Evolutionary conservation across 2,113 vertebrate genomes (phyloP).

Genomic region (Athene noctua): DNA sequence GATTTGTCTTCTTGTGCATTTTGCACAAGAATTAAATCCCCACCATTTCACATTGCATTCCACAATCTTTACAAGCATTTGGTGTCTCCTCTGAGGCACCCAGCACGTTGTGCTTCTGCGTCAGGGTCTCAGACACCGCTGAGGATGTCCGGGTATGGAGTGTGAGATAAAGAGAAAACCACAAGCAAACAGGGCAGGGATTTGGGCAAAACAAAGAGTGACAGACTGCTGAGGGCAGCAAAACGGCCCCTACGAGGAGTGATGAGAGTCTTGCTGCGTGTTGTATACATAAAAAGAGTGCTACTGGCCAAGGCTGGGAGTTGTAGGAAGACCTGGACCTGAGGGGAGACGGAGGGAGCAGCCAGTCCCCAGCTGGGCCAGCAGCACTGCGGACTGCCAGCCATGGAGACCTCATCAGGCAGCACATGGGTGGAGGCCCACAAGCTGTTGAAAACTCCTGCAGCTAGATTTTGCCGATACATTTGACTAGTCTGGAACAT

Average conservation of each 20-base stretch:
- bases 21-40: background rate
- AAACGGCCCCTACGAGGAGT: background rate
- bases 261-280: background rate
- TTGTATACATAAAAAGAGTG: background rate
- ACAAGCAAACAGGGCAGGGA: background rate
- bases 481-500: background rate
- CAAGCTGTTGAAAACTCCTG: background rate
- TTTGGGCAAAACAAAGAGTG: background rate
- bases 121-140: fast-evolving
- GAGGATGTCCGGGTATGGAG: fast-evolving
- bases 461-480: conserved; percentile 32
- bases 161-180: background rate
- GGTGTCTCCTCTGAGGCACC: background rate
- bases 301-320: background rate
- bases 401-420: background rate
- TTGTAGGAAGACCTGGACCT: background rate
- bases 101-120: fast-evolving
- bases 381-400: conserved; percentile 2
- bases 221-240: background rate
- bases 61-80: background rate
- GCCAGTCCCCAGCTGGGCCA: conserved; percentile 9
- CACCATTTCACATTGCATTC: background rate
- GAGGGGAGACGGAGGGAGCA: background rate
- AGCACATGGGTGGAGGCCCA: conserved; percentile 32
- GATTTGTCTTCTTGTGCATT: background rate